Percentiles rank a stretch among this genome's conserved stretches.
Evolutionary conservation across 2,797 vertebrate species (phyloP).

Genomic region (Sylvia borin): DNA sequence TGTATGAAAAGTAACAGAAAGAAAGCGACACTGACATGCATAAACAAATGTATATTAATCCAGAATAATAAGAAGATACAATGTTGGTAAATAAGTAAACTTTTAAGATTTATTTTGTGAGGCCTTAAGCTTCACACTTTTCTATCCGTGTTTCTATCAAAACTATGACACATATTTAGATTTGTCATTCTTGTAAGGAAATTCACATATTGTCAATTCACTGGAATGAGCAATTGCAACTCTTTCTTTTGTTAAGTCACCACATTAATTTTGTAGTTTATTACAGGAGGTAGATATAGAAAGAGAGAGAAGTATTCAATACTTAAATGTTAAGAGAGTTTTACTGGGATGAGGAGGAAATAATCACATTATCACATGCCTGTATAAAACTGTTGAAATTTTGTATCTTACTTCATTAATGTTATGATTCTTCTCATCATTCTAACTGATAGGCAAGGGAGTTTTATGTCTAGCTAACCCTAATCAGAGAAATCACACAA

Average conservation of each 20-base stretch:
- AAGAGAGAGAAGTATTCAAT: not conserved
- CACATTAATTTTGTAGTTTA: not conserved
- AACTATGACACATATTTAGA: not conserved
- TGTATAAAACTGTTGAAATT: not conserved
- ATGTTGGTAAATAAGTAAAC: not conserved
- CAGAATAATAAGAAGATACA: not conserved
- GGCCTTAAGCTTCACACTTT: not conserved
- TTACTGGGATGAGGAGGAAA: not conserved
- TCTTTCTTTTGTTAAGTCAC: not conserved
- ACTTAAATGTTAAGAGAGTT: not conserved
- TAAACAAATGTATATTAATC: not conserved
- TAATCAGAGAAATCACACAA: not conserved
- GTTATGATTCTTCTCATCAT: not conserved
- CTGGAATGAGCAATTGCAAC: not conserved
- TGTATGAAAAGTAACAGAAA: not conserved
- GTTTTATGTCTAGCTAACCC: not conserved
- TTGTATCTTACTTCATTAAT: not conserved
- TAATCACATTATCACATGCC: not conserved
- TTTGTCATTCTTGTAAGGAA: not conserved
- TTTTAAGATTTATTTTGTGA: not conserved
- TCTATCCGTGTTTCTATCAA: not conserved
- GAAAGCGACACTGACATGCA: not conserved
- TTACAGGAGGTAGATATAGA: not conserved
- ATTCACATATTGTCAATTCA: not conserved
- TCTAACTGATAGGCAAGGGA: not conserved